These are phyloP conservation scores for Drosophila differens DNA, from an alignment of 2,888 invertebrate species.

Conservation along the genomic window DNA sequence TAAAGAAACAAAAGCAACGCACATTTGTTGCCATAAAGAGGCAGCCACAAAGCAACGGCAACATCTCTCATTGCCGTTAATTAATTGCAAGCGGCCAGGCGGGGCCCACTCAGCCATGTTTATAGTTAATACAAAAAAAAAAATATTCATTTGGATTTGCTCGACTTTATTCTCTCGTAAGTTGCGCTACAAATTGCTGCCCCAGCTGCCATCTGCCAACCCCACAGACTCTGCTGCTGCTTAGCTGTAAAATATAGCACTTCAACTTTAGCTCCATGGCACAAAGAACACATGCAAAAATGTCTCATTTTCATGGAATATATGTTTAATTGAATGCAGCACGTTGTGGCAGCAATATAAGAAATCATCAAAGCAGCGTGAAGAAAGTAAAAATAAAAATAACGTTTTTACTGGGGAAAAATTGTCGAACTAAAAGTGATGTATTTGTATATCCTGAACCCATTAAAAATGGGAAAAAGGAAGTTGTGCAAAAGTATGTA, in stretches of 20 bases:
- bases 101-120: constrained; percentile 42
- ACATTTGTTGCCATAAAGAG: constrained; percentile 73
- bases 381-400: neutral
- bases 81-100: constrained; percentile 75
- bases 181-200: constrained; percentile 42
- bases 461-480: neutral
- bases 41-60: constrained; percentile 46
- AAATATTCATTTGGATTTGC: constrained; percentile 47
- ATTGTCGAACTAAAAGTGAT: neutral
- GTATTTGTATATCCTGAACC: neutral
- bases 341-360: too few relatives aligned
- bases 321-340: neutral
- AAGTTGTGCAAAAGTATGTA: too few relatives aligned
- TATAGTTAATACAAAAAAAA: constrained; percentile 21
- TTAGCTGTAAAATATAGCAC: constrained; percentile 1
- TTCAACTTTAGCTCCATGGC: neutral
- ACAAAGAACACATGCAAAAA: neutral
- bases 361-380: neutral
- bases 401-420: neutral
- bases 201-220: constrained; percentile 30
- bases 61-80: constrained; percentile 78
- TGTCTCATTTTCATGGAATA: neutral
- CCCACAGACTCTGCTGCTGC: constrained; percentile 3
- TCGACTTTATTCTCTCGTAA: constrained; percentile 28
- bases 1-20: constrained; percentile 73